A percentile compares a stretch with the other conserved stretches of the same genome.
These are phyloP conservation scores for Cossypha caffra DNA, from an alignment of 2,797 vertebrate genomes.

Conservation along the genomic window DNA sequence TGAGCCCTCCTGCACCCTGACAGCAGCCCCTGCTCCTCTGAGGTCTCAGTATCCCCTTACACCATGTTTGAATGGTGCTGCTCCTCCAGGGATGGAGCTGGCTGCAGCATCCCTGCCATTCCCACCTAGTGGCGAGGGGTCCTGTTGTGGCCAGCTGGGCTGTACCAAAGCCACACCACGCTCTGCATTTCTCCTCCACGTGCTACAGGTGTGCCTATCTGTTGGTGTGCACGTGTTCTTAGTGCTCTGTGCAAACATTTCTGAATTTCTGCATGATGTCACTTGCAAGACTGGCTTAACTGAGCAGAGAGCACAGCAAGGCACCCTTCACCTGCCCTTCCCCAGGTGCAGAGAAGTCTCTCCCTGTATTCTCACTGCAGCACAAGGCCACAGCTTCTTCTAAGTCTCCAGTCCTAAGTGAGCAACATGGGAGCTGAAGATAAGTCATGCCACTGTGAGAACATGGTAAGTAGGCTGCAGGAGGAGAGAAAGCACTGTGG, in stretches of 20 bases:
- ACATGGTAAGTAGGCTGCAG: neutral
- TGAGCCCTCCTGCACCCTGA: neutral
- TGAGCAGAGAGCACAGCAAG: neutral
- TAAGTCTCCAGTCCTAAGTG: neutral
- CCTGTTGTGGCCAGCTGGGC: neutral
- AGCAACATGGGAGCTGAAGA: neutral
- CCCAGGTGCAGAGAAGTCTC: neutral
- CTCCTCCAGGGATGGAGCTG: neutral
- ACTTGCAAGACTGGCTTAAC: neutral
- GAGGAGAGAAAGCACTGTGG: neutral
- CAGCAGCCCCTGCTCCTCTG: neutral
- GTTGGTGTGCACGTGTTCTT: neutral
- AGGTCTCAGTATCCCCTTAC: neutral
- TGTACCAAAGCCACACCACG: fast-evolving
- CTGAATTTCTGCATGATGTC: neutral
- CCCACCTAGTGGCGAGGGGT: fast-evolving
- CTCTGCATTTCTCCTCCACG: neutral
- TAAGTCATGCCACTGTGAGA: neutral
- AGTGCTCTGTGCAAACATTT: neutral
- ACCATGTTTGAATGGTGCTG: fast-evolving
- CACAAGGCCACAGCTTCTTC: neutral
- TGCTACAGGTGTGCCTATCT: fast-evolving
- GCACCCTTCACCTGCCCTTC: neutral
- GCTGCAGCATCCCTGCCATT: neutral
- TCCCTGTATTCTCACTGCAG: neutral